Conservation (phyloP, 2,113 vertebrate genomes). For the Pluvianellus socialis region DNA sequence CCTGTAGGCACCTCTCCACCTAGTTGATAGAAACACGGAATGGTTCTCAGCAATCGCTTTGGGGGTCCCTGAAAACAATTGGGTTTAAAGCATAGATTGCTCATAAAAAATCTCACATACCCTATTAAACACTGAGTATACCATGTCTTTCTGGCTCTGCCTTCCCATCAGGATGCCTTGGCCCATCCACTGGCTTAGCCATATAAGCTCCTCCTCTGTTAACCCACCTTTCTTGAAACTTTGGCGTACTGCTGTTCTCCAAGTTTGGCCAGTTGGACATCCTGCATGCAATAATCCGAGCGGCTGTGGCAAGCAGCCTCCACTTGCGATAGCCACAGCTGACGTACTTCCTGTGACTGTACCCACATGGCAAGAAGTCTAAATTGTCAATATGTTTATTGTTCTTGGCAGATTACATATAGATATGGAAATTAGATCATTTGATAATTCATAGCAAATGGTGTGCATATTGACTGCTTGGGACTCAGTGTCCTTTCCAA, state of each 20-base stretch:
- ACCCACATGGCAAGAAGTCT: neutral
- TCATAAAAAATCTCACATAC: neutral
- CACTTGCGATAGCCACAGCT: neutral
- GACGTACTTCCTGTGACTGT: neutral
- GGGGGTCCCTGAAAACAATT: neutral
- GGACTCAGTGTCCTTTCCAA: neutral
- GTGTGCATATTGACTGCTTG: accelerated
- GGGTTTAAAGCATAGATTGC: neutral
- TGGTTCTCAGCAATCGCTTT: neutral
- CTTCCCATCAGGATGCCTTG: neutral
- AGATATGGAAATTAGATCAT: neutral
- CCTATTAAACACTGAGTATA: neutral
- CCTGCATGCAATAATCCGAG: neutral
- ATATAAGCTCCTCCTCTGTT: neutral
- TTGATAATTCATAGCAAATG: neutral
- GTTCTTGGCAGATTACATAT: neutral
- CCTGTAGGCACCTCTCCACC: neutral
- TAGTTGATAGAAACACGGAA: neutral
- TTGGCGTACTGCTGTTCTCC: neutral
- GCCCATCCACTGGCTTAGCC: neutral
- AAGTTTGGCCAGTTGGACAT: neutral
- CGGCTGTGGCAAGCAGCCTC: neutral
- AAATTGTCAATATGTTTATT: neutral
- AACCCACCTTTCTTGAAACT: neutral
- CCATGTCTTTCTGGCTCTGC: neutral